These are phyloP conservation scores for Hermatobates lingyangjiaoensis DNA, from an alignment of 1,140 invertebrate genomes.

Conservation along the genomic window DNA sequence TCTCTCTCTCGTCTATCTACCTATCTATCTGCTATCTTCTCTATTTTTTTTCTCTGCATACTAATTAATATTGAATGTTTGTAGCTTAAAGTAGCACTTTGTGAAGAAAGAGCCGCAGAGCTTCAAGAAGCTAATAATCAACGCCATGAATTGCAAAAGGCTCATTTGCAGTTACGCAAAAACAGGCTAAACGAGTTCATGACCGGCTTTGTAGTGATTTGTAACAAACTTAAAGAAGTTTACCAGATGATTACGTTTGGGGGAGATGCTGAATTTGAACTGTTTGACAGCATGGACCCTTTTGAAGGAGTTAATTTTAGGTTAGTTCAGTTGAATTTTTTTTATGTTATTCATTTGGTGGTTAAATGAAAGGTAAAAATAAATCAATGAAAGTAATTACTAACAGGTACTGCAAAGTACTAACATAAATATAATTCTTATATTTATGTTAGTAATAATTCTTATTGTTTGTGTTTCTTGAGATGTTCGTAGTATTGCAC, in stretches of 20 bases:
- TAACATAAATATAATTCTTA: no score
- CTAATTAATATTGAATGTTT: not conserved
- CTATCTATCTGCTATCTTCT: no score
- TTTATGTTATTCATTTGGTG: no score
- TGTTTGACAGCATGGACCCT: conserved; percentile 87
- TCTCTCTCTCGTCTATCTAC: no score
- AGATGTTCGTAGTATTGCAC: no score
- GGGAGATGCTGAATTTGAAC: conserved; percentile 91
- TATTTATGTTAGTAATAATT: no score
- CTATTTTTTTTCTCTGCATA: no score
- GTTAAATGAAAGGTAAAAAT: no score
- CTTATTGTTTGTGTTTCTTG: no score
- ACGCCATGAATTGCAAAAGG: conserved; percentile 53
- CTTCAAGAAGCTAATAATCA: conserved; percentile 60
- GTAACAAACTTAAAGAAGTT: conserved; percentile 80
- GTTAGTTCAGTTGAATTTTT: no score
- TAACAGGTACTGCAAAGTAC: no score
- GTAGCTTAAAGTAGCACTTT: conserved; percentile 38
- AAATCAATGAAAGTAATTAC: no score
- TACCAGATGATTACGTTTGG: conserved; percentile 97
- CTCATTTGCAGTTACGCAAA: conserved; percentile 49
- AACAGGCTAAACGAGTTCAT: conserved; percentile 68
- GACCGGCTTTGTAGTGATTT: conserved; percentile 76
- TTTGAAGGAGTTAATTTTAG: conserved; percentile 92
- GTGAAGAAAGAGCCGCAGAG: conserved; percentile 53